Evolutionary conservation across 2,113 vertebrate species (phyloP), one percentile per base, ranked within the genome.

Genomic region (Macaca mulatta): DNA sequence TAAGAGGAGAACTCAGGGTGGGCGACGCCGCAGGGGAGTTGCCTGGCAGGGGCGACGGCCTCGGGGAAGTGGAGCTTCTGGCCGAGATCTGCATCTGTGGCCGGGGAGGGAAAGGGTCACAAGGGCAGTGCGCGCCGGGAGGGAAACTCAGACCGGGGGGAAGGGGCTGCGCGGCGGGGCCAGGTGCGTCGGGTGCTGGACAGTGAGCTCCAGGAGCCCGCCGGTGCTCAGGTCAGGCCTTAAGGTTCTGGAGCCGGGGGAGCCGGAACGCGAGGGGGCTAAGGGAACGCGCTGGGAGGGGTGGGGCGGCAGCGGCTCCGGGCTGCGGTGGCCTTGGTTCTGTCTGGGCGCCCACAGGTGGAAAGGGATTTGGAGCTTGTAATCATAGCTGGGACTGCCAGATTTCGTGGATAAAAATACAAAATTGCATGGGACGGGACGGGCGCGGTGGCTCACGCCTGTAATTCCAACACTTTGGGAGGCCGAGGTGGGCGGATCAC

Each of bases 251-350:
- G 48, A 55, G 25, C 48, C 14, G 5, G 30, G 70, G 40, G 10
- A 40, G 38, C 40, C 10, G 25, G 23, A 13, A 23, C 23, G 3
- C 2, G 13, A 6, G 2, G 1, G 2, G 20, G 22, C 5, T 18
- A 22, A 32, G 52, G 6, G 1, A 45, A 16, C 11, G 25, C 40
- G 22, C 9, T 7, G 45, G n/a, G 17, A 17, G 27, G 61, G 61
- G 27, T 64, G 12, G 61, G 61, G 61, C 25, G 59, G 59, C 59
- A 27, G 55, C 6, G 17, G 52, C 52, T 55, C 14, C 59, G 4
- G 61, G 16, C 23, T 7, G 6, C 6, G 18, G n/a, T 2, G 18
- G 25, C 52, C 22, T 23, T 13, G 79, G 14, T 50, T 67, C 35
- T 27, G 2, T 7, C 48, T 75, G 40, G 40, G 27, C 40, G 75